phyloP scores from a whole-genome alignment of 2,797 vertebrate genomes.

The Pantherophis alleghaniensis region DNA sequence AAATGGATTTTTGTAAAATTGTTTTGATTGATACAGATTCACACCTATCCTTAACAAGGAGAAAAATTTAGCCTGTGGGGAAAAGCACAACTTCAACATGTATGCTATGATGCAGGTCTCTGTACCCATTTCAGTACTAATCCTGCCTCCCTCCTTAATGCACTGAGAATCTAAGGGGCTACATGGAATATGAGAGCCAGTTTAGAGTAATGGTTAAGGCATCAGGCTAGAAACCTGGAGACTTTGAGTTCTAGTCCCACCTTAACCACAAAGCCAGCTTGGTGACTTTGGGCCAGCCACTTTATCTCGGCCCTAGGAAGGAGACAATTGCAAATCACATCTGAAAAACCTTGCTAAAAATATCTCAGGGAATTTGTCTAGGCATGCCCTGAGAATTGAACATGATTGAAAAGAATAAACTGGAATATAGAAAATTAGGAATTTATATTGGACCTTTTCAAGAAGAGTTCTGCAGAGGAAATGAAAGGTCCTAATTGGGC shows the following conservation, averaged over 20 bases:
- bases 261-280: no score
- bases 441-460: neutral
- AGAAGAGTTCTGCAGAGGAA: neutral
- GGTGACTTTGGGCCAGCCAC: no score
- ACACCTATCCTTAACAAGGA: neutral
- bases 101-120: neutral
- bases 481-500: neutral
- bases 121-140: neutral
- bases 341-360: no score
- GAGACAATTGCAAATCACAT: no score
- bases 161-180: neutral
- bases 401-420: neutral
- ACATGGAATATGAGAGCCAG: neutral
- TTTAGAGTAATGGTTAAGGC: neutral
- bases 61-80: neutral
- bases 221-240: no score
- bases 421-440: neutral
- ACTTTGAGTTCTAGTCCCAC: no score
- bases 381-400: no score
- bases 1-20: neutral
- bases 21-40: neutral
- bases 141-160: neutral
- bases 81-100: neutral
- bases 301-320: no score
- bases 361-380: no score